Percentiles rank a stretch among this genome's conserved stretches.
Conservation (phyloP, 2,797 vertebrate species). For the Poecilia picta region DNA sequence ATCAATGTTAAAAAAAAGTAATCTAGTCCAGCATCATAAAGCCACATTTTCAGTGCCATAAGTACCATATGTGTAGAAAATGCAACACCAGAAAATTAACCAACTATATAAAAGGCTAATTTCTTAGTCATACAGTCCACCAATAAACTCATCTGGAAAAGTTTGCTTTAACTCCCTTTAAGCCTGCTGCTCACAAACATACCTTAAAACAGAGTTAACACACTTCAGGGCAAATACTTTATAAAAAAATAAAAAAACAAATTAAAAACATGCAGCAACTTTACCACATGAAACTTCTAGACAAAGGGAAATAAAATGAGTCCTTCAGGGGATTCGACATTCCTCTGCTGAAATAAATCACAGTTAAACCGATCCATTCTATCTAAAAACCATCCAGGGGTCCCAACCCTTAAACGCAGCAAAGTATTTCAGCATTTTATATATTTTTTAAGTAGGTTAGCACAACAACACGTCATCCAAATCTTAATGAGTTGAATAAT, state of each 20-base stretch:
- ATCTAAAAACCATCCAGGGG: constrained; percentile 10
- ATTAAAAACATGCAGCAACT: constrained; percentile 69
- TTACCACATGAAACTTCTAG: constrained; percentile 59
- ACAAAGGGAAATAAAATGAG: constrained; percentile 54
- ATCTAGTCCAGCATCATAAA: constrained; percentile 45
- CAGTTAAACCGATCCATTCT: constrained; percentile 49
- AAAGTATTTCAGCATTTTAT: constrained; percentile 4
- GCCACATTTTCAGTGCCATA: constrained; percentile 53
- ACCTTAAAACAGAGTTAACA: constrained; percentile 45
- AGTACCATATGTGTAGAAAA: constrained; percentile 63
- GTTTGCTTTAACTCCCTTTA: constrained; percentile 14
- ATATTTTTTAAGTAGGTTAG: constrained; percentile 42
- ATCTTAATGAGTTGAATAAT: constrained; percentile 14
- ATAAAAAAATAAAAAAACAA: constrained; percentile 58
- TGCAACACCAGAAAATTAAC: constrained; percentile 40
- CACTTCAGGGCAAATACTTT: constrained; percentile 58
- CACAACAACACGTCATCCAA: constrained; percentile 17
- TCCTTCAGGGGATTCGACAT: constrained; percentile 46
- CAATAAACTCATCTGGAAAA: constrained; percentile 31
- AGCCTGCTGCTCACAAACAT: constrained; percentile 8
- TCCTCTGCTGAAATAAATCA: constrained; percentile 54
- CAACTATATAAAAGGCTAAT: constrained; percentile 26
- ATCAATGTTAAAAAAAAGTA: constrained; percentile 22
- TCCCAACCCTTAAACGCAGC: constrained; percentile 17
- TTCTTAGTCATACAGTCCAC: constrained; percentile 30